Base-by-base conservation (phyloP, 2,888 invertebrate species). In the Epinotia nisella region DNA sequence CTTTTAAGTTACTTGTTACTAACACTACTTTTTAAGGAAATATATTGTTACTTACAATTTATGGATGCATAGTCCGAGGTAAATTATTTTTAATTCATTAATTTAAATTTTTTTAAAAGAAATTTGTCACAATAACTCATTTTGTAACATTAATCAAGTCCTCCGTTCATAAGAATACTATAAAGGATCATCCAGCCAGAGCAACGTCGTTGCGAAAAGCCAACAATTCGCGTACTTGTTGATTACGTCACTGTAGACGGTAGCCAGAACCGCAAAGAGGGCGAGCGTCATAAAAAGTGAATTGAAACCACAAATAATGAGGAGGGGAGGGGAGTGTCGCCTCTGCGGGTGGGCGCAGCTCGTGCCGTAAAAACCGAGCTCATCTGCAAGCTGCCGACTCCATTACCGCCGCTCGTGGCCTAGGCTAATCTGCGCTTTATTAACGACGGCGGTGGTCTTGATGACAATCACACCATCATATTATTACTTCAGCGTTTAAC, bases 231-330 rank as follows among this genome's bases (percentile, higher is more conserved):
- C 76, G 70, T 77, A 74, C 53, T 10, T 39, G 77, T 81, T 80
- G 79, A 85, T 87, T 86, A 85, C 84, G 81, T 80, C 85, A 86
- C 84, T 87, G 85, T 64, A 78, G 76, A 75, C 76, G 76, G 80
- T 75, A 83, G 85, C 85, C 86, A 88, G 79, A 80, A 83, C 84
- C 82, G 81, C 84, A 86, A 87, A 87, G 87, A 89, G 90, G 88
- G 89, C 88, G 88, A 89, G 79, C 78, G 75, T 81, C 85, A 89
- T 92, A 93, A 93, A 93, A 93, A 93, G 90, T 83, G 89, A 91
- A 93, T 93, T 92, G 91, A 92, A 93, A 92, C 92, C 92, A 87
- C 93, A 90, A 92, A 92, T 91, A 90, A 92, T 88, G 89, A 90
- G 88, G 84, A 86, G 88, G 88, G 84, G 79, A 82, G 80, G 81